Conservation (phyloP, 2,113 vertebrate genomes). For the Andinoacara biseriatus region DNA sequence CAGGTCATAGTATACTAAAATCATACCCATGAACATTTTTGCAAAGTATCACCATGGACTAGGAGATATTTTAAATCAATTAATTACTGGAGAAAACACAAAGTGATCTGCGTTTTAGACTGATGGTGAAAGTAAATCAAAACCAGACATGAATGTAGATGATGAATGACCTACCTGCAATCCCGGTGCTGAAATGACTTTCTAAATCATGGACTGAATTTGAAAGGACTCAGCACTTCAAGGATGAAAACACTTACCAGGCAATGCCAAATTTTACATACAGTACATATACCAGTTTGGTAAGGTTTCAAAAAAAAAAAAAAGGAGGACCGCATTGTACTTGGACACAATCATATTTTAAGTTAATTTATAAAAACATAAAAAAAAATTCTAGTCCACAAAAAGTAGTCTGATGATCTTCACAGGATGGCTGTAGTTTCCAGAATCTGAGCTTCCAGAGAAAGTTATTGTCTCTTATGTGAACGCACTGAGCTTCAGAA, state of each 20-base stretch:
- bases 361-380: conserved; percentile 51
- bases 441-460: conserved; percentile 16
- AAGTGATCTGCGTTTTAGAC: background rate
- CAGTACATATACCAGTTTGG: background rate
- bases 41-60: background rate
- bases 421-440: conserved; percentile 48
- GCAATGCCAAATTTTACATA: background rate
- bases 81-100: background rate
- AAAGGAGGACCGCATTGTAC: background rate
- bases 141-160: background rate
- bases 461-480: background rate
- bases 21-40: background rate
- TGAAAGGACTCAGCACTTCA: background rate
- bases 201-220: background rate
- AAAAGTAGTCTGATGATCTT: conserved; percentile 31
- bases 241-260: background rate
- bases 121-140: background rate
- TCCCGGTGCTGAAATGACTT: background rate
- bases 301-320: background rate
- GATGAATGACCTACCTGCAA: background rate
- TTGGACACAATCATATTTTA: conserved; percentile 23
- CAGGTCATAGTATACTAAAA: background rate
- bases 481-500: background rate
- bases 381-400: conserved; percentile 23
- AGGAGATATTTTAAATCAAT: background rate